Conservation (phyloP, 1,140 invertebrate species). For the Helicorthomorpha holstii region DNA sequence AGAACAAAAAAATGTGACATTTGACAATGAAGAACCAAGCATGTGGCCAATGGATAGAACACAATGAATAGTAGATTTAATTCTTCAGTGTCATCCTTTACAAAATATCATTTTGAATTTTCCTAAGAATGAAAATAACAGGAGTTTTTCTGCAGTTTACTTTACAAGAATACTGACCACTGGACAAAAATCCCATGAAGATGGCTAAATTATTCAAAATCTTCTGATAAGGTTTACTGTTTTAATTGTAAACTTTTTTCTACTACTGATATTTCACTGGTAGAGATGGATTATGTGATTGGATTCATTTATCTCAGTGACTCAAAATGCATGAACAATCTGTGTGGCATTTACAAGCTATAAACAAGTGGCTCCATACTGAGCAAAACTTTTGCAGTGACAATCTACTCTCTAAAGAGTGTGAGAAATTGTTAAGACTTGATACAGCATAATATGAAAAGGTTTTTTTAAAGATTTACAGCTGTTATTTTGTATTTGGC, state of each 20-base stretch:
- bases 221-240: background rate
- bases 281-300: background rate
- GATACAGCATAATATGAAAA: background rate
- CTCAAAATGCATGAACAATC: background rate
- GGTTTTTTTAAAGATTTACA: slow-evolving; percentile 3
- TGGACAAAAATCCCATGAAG: too few relatives aligned
- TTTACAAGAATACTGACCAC: too few relatives aligned
- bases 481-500: slow-evolving; percentile 3
- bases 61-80: too few relatives aligned
- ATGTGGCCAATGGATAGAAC: too few relatives aligned
- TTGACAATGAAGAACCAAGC: too few relatives aligned
- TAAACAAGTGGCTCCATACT: background rate
- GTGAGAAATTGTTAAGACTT: background rate
- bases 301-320: background rate
- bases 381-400: background rate
- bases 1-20: too few relatives aligned
- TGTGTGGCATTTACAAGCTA: background rate
- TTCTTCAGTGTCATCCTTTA: too few relatives aligned
- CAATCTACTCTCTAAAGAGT: too few relatives aligned
- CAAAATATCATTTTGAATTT: too few relatives aligned
- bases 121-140: too few relatives aligned
- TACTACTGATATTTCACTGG: background rate
- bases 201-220: background rate
- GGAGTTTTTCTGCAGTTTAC: too few relatives aligned
- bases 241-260: background rate